phyloP scores from a whole-genome alignment of 2,888 invertebrate genomes.

The Drosophila atroscutellata region DNA sequence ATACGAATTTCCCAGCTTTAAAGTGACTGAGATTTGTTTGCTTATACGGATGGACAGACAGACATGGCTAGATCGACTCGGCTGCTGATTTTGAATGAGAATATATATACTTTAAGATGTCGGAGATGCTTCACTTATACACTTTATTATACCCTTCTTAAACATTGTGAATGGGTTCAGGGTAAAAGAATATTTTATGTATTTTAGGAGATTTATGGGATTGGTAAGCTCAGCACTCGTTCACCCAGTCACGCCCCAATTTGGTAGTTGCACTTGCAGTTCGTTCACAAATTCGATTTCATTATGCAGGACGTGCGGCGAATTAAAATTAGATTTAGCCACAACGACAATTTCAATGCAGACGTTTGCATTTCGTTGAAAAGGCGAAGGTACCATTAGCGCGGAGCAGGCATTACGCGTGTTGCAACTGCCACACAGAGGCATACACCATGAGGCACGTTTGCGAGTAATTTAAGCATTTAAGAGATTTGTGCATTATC shows the following conservation, averaged over 20 bases:
- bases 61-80: neutral
- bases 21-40: neutral
- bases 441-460: conserved; percentile 29
- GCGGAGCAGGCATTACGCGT: conserved; percentile 24
- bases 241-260: conserved; percentile 17
- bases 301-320: conserved; percentile 77
- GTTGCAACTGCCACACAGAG: conserved; percentile 13
- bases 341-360: conserved; percentile 52
- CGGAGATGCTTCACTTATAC: neutral
- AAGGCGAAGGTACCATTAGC: conserved; percentile 54
- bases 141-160: neutral
- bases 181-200: neutral
- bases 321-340: conserved; percentile 71
- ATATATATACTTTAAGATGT: neutral
- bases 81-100: neutral
- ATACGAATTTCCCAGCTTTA: neutral
- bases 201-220: conserved; percentile 27
- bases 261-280: conserved; percentile 28
- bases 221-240: conserved; percentile 7
- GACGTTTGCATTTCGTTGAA: conserved; percentile 35
- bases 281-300: conserved; percentile 67
- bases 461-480: conserved; percentile 43
- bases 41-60: no score
- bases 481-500: conserved; percentile 54
- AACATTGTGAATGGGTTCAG: neutral